Conservation (phyloP, 1,140 invertebrate species). For the Rhyacophila brunnea region DNA sequence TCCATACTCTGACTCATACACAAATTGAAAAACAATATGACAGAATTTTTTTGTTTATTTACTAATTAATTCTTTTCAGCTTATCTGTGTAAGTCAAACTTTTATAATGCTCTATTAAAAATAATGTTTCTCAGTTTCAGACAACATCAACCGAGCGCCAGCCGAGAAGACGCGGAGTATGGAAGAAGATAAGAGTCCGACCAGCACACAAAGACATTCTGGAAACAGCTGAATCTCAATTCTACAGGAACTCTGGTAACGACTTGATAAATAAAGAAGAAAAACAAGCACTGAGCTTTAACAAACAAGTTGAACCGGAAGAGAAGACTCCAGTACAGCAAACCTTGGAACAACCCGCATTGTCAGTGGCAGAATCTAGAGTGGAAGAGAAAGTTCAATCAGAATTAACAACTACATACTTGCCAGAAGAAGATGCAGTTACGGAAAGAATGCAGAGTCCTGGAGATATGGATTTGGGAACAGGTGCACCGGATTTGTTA, state of each 20-base stretch:
- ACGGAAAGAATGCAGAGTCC: constrained; percentile 5
- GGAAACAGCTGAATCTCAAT: constrained; percentile 68
- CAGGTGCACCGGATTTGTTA: constrained; percentile 19
- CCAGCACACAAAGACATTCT: constrained; percentile 58
- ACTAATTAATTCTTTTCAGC: no score
- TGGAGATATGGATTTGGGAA: constrained; percentile 24
- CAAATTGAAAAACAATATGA: no score
- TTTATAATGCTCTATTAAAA: neutral
- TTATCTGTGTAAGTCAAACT: neutral
- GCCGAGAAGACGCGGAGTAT: constrained; percentile 59
- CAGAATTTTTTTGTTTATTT: no score
- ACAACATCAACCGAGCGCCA: constrained; percentile 46
- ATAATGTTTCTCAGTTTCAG: constrained; percentile 10
- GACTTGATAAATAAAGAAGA: constrained; percentile 37
- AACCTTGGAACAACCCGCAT: neutral
- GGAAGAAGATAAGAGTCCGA: constrained; percentile 62
- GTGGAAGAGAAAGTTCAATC: no score
- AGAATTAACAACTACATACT: no score
- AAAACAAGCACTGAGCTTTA: constrained; percentile 7
- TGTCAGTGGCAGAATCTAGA: neutral
- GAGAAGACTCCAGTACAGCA: constrained; percentile 15
- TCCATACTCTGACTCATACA: no score
- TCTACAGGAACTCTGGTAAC: constrained; percentile 50
- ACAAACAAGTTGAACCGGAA: constrained; percentile 7
- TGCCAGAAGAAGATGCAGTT: constrained; percentile 6